These are phyloP conservation scores for Peromyscus melanophrys DNA, from an alignment of 2,797 vertebrate genomes.

Conservation along the genomic window DNA sequence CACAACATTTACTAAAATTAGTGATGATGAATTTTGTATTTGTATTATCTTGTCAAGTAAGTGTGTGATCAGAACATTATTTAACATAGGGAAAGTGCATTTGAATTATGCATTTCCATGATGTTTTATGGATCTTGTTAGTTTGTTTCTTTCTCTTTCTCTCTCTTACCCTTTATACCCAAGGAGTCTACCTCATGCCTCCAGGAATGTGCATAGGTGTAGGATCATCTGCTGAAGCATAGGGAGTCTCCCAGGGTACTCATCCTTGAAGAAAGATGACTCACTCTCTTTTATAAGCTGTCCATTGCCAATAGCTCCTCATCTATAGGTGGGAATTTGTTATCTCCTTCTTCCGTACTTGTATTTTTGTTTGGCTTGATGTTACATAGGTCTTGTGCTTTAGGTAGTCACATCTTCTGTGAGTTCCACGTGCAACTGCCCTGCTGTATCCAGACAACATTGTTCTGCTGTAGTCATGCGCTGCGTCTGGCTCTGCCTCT, in stretches of 20 bases:
- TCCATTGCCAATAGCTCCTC: neutral
- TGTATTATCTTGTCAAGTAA: slow-evolving; percentile 48
- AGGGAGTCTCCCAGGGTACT: neutral
- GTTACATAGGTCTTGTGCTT: neutral
- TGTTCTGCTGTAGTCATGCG: neutral
- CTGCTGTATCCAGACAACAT: neutral
- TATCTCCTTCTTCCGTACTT: neutral
- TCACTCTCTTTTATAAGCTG: neutral
- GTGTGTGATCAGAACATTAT: neutral
- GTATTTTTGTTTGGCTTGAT: neutral
- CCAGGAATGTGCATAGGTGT: neutral
- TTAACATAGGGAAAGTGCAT: neutral
- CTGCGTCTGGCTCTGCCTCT: neutral
- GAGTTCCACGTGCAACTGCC: neutral
- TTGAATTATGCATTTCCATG: neutral
- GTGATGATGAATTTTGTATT: slow-evolving; percentile 34
- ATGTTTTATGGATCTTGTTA: neutral
- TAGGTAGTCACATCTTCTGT: neutral
- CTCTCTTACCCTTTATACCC: neutral
- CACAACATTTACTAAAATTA: slow-evolving; percentile 13
- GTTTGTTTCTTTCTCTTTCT: neutral
- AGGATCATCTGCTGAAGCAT: neutral
- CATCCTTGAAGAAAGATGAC: neutral
- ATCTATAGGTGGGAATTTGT: neutral
- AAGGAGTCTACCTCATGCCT: neutral